Evolutionary conservation across 2,113 vertebrate genomes (phyloP).

Genomic region (Limnothrissa miodon): DNA sequence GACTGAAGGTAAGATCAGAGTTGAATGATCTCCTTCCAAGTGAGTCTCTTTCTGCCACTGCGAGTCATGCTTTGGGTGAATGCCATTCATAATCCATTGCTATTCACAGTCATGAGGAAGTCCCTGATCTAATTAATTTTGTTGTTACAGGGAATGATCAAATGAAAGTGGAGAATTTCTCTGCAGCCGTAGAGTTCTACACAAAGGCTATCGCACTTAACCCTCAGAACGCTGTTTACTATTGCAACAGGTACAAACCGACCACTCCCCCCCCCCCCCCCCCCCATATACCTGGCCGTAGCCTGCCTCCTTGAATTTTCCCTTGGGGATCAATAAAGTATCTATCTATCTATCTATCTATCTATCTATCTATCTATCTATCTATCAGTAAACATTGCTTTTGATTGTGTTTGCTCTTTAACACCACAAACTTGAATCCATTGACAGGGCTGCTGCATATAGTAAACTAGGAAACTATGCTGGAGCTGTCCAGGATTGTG

Average conservation of each 20-base stretch:
- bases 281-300: neutral
- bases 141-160: slow-evolving; percentile 85
- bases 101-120: no score
- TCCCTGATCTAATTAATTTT: neutral
- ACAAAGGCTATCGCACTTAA: slow-evolving; percentile 91
- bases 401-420: neutral
- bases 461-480: slow-evolving; percentile 94
- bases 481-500: slow-evolving; percentile 90
- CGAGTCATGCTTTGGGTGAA: neutral
- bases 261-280: neutral
- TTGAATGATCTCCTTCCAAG: neutral
- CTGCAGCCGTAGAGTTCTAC: slow-evolving; percentile 86
- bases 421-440: neutral
- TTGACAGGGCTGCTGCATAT: slow-evolving; percentile 87
- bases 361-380: no score
- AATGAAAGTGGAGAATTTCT: slow-evolving; percentile 93
- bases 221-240: slow-evolving; percentile 91
- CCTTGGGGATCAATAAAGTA: no score
- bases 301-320: neutral
- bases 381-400: no score
- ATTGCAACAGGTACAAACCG: slow-evolving; percentile 87
- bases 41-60: neutral
- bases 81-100: no score
- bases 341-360: no score
- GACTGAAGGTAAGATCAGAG: slow-evolving; percentile 76